A percentile compares a stretch with the other conserved stretches of the same genome.
phyloP scores from a whole-genome alignment of 64 coral and sea anemone genomes.

The Pachyseris speciosa region DNA sequence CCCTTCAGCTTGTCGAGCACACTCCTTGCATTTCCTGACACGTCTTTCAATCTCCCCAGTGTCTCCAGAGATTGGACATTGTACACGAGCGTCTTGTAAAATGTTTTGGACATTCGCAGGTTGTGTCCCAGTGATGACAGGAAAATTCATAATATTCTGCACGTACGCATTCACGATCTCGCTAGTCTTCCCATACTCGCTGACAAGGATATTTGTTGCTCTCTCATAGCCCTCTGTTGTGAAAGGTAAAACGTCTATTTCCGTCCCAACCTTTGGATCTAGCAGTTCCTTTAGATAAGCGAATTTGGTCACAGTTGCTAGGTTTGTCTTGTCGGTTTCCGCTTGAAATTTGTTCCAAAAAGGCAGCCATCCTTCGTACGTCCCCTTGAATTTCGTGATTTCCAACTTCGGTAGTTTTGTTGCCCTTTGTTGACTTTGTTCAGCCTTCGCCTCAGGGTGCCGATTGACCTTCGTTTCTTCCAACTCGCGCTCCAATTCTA shows the following conservation, averaged over 20 bases:
- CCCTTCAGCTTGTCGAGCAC: constrained; percentile 53
- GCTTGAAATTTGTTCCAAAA: not conserved
- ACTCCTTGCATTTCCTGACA: constrained; percentile 29
- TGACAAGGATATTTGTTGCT: constrained; percentile 56
- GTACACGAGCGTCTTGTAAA: constrained; percentile 40
- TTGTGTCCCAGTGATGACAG: constrained; percentile 4
- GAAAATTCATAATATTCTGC: constrained; percentile 25
- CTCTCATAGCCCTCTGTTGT: constrained; percentile 46
- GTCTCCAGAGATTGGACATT: constrained; percentile 45
- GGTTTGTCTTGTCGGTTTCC: not conserved
- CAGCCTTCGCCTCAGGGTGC: no score
- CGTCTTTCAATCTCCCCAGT: constrained; percentile 50
- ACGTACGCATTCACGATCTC: constrained; percentile 54
- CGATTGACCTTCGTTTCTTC: no score
- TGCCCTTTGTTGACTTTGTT: no score
- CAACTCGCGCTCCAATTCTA: no score
- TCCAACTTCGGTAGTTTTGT: not conserved
- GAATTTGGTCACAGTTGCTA: constrained; percentile 31
- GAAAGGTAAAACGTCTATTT: constrained; percentile 38
- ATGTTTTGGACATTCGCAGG: constrained; percentile 6
- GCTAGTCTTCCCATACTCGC: constrained; percentile 30
- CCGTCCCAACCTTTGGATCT: constrained; percentile 19
- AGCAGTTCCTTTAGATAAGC: constrained; percentile 37
- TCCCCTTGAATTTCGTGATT: not conserved
- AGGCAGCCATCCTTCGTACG: not conserved